Percentiles rank a stretch among this genome's conserved stretches.
Conservation (phyloP, 1,140 invertebrate species). For the Proales similis region DNA sequence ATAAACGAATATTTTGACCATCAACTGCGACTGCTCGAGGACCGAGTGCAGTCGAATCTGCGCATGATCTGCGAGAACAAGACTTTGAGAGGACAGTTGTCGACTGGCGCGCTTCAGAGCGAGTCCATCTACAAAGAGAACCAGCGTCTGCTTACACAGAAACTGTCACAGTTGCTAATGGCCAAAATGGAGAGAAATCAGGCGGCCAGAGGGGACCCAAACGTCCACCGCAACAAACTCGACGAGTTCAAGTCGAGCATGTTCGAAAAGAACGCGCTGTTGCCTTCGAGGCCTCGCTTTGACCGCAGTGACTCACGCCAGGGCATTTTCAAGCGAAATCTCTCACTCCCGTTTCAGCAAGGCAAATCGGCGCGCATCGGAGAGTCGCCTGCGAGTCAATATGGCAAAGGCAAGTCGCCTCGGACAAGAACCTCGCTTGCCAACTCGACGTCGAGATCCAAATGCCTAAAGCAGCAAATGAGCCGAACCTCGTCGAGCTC, state of each 20-base stretch:
- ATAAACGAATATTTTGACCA: slow-evolving; percentile 20
- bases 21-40: slow-evolving; percentile 3
- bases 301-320: neutral
- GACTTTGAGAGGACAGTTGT: neutral
- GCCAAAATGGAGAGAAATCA: neutral
- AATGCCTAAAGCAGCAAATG: no score
- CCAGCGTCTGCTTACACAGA: neutral
- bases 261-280: slow-evolving; percentile 11
- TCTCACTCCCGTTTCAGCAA: slow-evolving; percentile 33
- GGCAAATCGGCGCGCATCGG: neutral
- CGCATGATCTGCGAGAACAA: slow-evolving; percentile 9
- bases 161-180: slow-evolving; percentile 23
- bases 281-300: slow-evolving; percentile 17
- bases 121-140: slow-evolving; percentile 36
- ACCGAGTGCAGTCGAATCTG: slow-evolving; percentile 21
- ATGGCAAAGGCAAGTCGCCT: neutral
- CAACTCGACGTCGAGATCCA: slow-evolving; percentile 23
- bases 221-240: slow-evolving; percentile 10
- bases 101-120: no score
- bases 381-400: neutral
- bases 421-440: slow-evolving; percentile 22
- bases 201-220: neutral
- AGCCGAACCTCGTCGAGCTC: no score
- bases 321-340: slow-evolving; percentile 23
- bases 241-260: slow-evolving; percentile 30